These are phyloP conservation scores for Xenops minutus DNA, from an alignment of 2,797 vertebrate genomes.

Conservation along the genomic window DNA sequence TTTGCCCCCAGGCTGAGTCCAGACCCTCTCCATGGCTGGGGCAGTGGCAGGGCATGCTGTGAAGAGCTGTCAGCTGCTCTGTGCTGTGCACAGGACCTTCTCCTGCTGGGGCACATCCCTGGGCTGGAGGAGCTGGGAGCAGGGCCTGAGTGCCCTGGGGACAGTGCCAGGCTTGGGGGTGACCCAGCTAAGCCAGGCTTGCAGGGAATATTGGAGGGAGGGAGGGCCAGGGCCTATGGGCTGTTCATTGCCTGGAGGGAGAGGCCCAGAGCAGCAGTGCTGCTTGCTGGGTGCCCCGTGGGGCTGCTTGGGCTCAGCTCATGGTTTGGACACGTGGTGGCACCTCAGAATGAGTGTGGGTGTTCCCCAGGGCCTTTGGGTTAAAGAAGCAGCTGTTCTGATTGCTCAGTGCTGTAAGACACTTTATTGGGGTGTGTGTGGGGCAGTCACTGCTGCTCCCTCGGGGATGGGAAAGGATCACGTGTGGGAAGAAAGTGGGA, in stretches of 20 bases:
- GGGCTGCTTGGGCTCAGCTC: no score
- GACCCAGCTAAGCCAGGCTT: not conserved
- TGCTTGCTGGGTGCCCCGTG: not conserved
- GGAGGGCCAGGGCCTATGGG: not conserved
- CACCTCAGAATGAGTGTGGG: not conserved
- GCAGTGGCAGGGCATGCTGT: not conserved
- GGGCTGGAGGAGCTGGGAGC: not conserved
- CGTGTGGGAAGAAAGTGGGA: rapidly evolving
- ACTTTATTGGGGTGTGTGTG: no score
- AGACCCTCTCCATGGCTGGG: not conserved
- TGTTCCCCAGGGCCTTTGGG: not conserved
- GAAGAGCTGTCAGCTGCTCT: not conserved
- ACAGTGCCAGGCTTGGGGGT: not conserved
- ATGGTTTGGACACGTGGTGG: not conserved
- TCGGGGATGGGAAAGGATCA: not conserved
- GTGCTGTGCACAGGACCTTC: not conserved
- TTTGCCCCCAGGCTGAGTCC: not conserved
- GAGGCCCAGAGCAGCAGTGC: not conserved
- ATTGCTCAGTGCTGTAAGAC: not conserved
- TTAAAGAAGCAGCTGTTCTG: not conserved
- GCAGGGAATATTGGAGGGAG: not conserved
- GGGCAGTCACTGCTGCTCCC: not conserved
- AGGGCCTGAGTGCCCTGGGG: not conserved
- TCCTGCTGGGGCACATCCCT: not conserved
- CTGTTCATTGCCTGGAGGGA: not conserved